phyloP scores from a whole-genome alignment of 2,797 vertebrate genomes.

The Stomatorhinus walkeri region DNA sequence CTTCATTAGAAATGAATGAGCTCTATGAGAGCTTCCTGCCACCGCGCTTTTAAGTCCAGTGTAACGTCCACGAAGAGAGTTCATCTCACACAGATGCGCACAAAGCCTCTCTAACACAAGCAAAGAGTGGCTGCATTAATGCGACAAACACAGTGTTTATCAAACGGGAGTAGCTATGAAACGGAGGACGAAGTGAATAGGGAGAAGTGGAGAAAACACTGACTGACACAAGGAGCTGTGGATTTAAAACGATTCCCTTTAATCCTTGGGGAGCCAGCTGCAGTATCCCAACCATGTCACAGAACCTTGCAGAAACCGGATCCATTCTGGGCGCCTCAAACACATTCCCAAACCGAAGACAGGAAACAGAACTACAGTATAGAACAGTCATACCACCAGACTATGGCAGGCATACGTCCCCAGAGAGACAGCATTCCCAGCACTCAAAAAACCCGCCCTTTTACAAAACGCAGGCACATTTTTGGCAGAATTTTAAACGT shows the following conservation, averaged over 20 bases:
- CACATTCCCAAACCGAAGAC: conserved; percentile 10
- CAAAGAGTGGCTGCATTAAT: not conserved
- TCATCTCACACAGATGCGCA: conserved; percentile 11
- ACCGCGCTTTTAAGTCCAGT: not conserved
- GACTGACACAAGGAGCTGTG: not conserved
- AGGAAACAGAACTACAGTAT: not conserved
- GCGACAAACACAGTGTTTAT: not conserved
- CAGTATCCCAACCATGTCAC: not conserved
- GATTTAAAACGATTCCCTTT: conserved; percentile 3
- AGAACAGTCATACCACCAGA: not conserved
- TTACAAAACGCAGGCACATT: not conserved
- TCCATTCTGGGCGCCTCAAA: not conserved
- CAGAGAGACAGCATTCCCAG: not conserved
- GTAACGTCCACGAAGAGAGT: not conserved
- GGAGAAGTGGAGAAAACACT: not conserved
- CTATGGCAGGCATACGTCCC: not conserved
- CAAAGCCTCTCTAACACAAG: not conserved
- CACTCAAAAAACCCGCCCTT: not conserved
- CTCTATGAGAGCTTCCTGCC: not conserved
- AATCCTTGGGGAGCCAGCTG: conserved; percentile 9
- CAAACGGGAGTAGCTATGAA: not conserved
- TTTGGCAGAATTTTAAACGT: not conserved
- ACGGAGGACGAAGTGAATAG: not conserved
- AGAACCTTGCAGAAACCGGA: not conserved
- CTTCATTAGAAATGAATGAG: conserved; percentile 13